phyloP scores from a whole-genome alignment of 2,113 vertebrate species.

The Spheniscus mendiculus region DNA sequence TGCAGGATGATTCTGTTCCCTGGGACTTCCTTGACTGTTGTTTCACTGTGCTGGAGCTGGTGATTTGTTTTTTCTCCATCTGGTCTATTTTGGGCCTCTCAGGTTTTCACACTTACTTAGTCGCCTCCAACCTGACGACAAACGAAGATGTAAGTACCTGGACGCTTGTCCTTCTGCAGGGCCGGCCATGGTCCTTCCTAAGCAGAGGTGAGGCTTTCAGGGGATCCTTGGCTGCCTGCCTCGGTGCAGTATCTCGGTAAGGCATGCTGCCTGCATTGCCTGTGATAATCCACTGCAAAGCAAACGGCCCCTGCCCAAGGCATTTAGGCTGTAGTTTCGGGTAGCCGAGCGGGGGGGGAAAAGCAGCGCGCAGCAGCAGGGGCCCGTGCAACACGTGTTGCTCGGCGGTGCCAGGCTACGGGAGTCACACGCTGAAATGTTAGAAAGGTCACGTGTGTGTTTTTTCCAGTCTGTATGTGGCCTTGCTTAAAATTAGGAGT shows the following conservation, averaged over 20 bases:
- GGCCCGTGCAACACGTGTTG: background rate
- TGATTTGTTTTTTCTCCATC: constrained; percentile 96
- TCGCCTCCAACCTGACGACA: constrained; percentile 96
- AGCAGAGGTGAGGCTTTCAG: background rate
- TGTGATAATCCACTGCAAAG: background rate
- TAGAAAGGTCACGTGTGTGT: background rate
- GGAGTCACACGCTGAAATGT: background rate
- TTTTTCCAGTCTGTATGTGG: background rate
- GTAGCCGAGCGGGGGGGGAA: background rate
- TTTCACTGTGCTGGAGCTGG: constrained; percentile 89
- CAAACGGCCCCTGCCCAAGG: background rate
- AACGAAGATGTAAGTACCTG: constrained; percentile 93
- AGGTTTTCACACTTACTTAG: constrained; percentile 96
- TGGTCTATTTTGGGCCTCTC: constrained; percentile 98
- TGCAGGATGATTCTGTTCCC: background rate
- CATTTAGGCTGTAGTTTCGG: background rate
- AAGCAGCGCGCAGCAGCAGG: background rate
- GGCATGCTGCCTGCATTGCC: background rate
- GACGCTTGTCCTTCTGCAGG: background rate
- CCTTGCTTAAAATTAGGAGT: constrained; percentile 2
- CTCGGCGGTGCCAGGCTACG: background rate
- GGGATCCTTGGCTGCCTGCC: background rate
- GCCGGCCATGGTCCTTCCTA: background rate
- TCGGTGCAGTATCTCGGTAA: background rate
- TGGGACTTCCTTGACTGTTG: constrained; percentile 80